Percentiles rank a stretch among this genome's conserved stretches.
These are phyloP conservation scores for Apogon talboti DNA, from an alignment of 2,797 vertebrate species.

Conservation along the genomic window DNA sequence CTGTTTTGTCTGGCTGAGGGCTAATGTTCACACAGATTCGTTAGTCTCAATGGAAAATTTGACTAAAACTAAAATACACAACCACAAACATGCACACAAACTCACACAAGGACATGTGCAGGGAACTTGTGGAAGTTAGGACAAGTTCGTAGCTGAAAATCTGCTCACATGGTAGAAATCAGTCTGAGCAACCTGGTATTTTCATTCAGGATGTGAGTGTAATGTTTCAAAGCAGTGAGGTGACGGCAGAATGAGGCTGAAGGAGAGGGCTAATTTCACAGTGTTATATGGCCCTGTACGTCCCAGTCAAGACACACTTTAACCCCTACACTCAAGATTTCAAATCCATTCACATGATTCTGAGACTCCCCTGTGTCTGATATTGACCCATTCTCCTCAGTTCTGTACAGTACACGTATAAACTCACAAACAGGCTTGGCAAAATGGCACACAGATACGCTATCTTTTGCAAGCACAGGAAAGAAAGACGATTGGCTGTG, in stretches of 20 bases:
- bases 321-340: conserved; percentile 30
- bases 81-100: conserved; percentile 28
- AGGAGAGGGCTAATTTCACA: conserved; percentile 13
- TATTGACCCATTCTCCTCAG: conserved; percentile 10
- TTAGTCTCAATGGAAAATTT: conserved; percentile 72
- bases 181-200: conserved; percentile 17
- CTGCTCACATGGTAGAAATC: conserved; percentile 18
- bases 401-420: background rate
- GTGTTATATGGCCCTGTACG: conserved; percentile 8
- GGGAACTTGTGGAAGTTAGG: background rate
- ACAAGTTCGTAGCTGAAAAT: background rate
- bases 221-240: conserved; percentile 47
- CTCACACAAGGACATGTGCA: conserved; percentile 2
- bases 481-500: conserved; percentile 23
- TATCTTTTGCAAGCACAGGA: conserved; percentile 64
- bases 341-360: conserved; percentile 29
- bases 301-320: conserved; percentile 21
- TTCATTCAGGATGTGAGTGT: conserved; percentile 54
- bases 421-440: conserved; percentile 16
- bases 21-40: conserved; percentile 78
- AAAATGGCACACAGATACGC: conserved; percentile 23
- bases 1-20: conserved; percentile 33
- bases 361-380: conserved; percentile 24
- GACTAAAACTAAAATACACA: conserved; percentile 53
- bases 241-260: conserved; percentile 28